Evolutionary conservation across 2,113 vertebrate species (phyloP), one percentile per base, ranked within the genome.

Genomic region (Atrichornis clamosus): DNA sequence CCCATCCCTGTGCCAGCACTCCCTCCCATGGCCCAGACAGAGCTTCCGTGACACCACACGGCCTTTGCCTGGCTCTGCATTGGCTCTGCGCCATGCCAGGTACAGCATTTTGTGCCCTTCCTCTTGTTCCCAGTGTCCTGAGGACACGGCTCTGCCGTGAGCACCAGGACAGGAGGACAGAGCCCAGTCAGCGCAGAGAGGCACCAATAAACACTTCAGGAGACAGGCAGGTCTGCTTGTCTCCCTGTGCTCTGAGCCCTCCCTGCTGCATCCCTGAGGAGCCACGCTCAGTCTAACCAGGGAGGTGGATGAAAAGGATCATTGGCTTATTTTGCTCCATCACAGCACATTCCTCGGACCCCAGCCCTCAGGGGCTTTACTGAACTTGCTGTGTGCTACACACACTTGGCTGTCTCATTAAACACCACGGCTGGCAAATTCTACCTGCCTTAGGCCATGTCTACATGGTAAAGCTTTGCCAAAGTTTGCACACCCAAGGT

Each of bases 361-460:
- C 87, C 91, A 90, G 82, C 70, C 95, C 87, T 37, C 3, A 13
- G 91, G 91, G 91, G 49, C 69, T 84, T 75, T 58, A 24, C 89
- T 75, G 67, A 93, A 55, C 81, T 90, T 7, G 86, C 87, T 77
- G 42, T 77, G 87, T 85, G 60, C 88, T 91, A 47, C 70, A 52
- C 50, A 93, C 87, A 30, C 76, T 94, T 94, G 93, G 93, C 94
- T 90, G 91, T 77, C 93, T 97, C 94, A 91, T 96, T 90, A 96
- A 96, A 96, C 82, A 77, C 68, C 74, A 32, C 42, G 4, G 47
- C 70, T 96, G 93, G 94, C 94, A 95, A 93, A 74, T 83, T n/a
- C 33, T 11, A 10, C 76, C 75, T 80, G 87, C 95, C 95, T 76
- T 15, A 86, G 91, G 94, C 93, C 65, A 60, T 11, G 89, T 92